Evolutionary conservation across 2,797 vertebrate genomes (phyloP).

Genomic region (Lacerta agilis): DNA sequence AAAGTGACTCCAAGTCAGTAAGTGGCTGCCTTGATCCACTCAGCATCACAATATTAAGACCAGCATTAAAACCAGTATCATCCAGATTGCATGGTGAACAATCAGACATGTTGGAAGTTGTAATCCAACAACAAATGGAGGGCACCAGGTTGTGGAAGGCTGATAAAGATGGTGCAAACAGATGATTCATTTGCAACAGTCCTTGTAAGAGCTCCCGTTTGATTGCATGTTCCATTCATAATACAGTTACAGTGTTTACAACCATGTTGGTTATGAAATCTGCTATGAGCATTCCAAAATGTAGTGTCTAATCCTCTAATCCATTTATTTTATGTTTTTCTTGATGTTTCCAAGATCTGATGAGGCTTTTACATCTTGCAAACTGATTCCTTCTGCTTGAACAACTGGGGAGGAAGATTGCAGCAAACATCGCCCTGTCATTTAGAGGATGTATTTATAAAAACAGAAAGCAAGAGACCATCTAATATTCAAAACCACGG

Average conservation of each 20-base stretch:
- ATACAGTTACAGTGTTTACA: slow-evolving; percentile 68
- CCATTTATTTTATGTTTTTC: slow-evolving; percentile 70
- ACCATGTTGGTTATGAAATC: slow-evolving; percentile 66
- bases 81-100: neutral
- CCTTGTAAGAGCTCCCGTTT: slow-evolving; percentile 53
- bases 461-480: slow-evolving; percentile 68
- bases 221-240: slow-evolving; percentile 70
- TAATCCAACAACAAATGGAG: neutral
- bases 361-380: slow-evolving; percentile 74
- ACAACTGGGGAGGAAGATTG: slow-evolving; percentile 70
- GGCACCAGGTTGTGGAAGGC: neutral
- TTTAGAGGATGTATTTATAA: slow-evolving; percentile 66
- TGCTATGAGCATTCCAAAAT: slow-evolving; percentile 66
- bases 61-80: neutral
- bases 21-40: neutral
- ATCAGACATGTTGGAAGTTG: neutral
- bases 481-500: slow-evolving; percentile 69
- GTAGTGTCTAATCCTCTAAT: slow-evolving; percentile 73
- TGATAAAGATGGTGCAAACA: slow-evolving; percentile 59
- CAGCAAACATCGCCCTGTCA: slow-evolving; percentile 76
- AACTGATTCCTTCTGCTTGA: slow-evolving; percentile 74
- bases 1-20: neutral
- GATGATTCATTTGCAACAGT: slow-evolving; percentile 67
- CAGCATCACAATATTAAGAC: slow-evolving; percentile 20
- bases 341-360: slow-evolving; percentile 75